Base-by-base conservation (phyloP, 2,113 vertebrate genomes). In the Phalacrocorax carbo region DNA sequence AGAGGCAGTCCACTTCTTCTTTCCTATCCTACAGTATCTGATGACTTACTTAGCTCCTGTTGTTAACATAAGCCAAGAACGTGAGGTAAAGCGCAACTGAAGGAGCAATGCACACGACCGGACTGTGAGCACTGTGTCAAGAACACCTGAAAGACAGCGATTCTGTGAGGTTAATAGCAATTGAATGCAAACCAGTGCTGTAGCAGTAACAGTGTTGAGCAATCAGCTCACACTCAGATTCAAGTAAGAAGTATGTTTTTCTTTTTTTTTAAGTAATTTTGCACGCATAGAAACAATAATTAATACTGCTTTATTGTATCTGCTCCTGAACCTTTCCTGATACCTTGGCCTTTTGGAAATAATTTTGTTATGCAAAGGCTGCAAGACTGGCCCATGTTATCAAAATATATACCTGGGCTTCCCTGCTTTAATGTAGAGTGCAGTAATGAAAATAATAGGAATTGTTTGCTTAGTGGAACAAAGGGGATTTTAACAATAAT, bases 391-490 rank as follows among this genome's bases (percentile, higher is more conserved):
- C 78, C 96, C 38, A 20, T 60, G 70, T 96, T 97, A 90, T 93
- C 83, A 95, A 91, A 85, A 83, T 95, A 79, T 95, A 79, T 40
- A 90, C 60, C 78, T 92, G 72, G 70, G 71, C 92, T 97, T 97
- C 80, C 58, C 95, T 94, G 58, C 96, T 97, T 89, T 95, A 92
- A 90, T 96, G 92, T 94, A 93, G 96, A 93, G 77, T 90, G 66
- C 97, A 94, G 90, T 95, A 95, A 97, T 97, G 92, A 92, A 98
- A 97, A 97, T 96, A 97, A 96, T 88, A 92, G 84, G 73, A 83
- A 97, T 16, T 98, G 95, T 98, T 98, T 98, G 94, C 97, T 97
- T 95, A 98, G 69, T 82, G 96, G 95, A 97, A 96, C 93, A 98
- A 98, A 97, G 88, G 95, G 92, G 97, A 97, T 96, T 96, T 98